Base-by-base conservation (phyloP, 2,797 vertebrate species). In the Limnodromus scolopaceus region DNA sequence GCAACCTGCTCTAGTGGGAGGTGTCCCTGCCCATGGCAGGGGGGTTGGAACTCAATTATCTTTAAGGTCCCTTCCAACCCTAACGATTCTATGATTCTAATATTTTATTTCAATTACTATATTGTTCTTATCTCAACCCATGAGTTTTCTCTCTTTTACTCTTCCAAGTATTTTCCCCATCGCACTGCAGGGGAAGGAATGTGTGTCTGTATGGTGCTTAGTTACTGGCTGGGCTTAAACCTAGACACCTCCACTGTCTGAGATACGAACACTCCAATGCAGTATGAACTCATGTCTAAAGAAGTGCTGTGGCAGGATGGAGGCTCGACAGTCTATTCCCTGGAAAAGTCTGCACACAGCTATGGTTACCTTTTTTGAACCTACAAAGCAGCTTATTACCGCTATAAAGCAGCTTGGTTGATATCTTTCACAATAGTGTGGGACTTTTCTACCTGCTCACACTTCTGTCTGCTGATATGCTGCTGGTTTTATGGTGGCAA, bases 301-400 rank as follows among this genome's bases (percentile, higher is more conserved):
- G 3, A 39, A n/a, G 10, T 34, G 10, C 5, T 71, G 14, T 15
- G 28, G 3, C 20, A 78, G 7, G 39, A 63, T 1, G 1, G 32
- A 87, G 13, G 6, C 5, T 57, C 68, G n/a, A 27, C 20, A 71
- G 36, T 30, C 10, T 27, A 5, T 16, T 15, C 80, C 23, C 14
- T 41, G 23, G 43, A 84, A 27, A 71, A n/a, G 3, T 10, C 34
- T 72, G 7, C 39, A 58, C 7, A 2, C 3, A 32, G 15, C 18
- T 54, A 6, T 28, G 14, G 13, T 36, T 54, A 39, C 23, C 9
- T 71, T 30, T 22, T 36, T 9, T 3, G 3, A 79, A 53, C 10
- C 8, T 55, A 8, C 12, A 49, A 76, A 48, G 2, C 8, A 80
- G 6, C 7, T 68, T 5, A 0, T 39, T 57, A 30, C 9, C 7